A percentile compares a stretch with the other conserved stretches of the same genome.
These are phyloP conservation scores for Parazoanthus swiftii DNA, from an alignment of 92 coral and sea anemone genomes.

Conservation along the genomic window DNA sequence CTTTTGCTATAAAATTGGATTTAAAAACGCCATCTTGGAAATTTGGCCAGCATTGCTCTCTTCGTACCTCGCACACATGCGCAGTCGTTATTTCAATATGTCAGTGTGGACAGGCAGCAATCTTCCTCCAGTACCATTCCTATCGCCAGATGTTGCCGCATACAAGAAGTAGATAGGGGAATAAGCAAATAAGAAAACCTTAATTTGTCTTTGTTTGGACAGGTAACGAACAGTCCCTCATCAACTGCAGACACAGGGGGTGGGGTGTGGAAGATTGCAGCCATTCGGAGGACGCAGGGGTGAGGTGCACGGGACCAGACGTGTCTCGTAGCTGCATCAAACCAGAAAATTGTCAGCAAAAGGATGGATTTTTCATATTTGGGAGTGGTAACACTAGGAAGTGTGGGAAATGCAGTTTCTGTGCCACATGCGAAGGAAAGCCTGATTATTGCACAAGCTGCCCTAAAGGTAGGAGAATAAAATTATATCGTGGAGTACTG, in stretches of 20 bases:
- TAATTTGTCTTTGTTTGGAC: neutral
- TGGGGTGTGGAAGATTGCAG: constrained; percentile 84
- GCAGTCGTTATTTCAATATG: no score
- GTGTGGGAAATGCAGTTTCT: constrained; percentile 75
- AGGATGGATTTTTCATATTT: neutral
- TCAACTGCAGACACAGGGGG: constrained; percentile 60
- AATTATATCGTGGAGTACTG: no score
- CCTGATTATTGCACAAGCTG: constrained; percentile 70
- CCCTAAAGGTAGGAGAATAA: constrained; percentile 34
- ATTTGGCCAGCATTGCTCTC: no score
- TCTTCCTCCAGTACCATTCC: no score
- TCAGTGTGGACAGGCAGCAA: no score
- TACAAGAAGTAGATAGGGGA: no score
- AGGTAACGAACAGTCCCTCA: constrained; percentile 67
- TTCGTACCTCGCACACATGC: no score
- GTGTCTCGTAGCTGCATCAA: constrained; percentile 70
- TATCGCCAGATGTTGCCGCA: no score
- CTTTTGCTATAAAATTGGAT: no score
- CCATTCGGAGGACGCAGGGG: constrained; percentile 82
- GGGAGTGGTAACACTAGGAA: constrained; percentile 12
- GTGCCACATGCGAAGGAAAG: constrained; percentile 53
- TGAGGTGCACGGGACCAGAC: constrained; percentile 81
- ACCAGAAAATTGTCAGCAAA: neutral
- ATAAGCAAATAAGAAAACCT: no score
- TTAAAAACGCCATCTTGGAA: no score